A percentile compares a stretch with the other conserved stretches of the same genome.
Conservation (phyloP, 2,888 invertebrate species). For the Luperina testacea region DNA sequence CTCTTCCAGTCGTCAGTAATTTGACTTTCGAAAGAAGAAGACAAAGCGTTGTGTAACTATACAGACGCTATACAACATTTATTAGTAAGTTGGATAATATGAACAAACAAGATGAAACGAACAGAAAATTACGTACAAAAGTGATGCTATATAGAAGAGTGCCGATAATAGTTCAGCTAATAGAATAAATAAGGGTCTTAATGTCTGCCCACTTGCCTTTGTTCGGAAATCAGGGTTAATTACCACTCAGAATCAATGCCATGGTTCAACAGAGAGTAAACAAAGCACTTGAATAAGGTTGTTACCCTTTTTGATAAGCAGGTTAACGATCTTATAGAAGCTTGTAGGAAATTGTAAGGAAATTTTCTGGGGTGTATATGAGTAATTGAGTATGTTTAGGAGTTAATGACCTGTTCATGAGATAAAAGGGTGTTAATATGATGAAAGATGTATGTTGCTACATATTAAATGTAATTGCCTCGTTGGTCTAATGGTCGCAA, state of each 20-base stretch:
- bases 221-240: constrained; percentile 66
- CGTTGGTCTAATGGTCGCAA: neutral
- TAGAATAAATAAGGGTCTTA: constrained; percentile 43
- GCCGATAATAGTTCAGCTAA: constrained; percentile 18
- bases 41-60: no score
- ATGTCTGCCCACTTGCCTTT: constrained; percentile 32
- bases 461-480: neutral
- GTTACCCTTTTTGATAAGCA: constrained; percentile 53
- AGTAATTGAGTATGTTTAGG: neutral
- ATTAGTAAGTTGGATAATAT: no score
- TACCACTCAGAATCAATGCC: constrained; percentile 55
- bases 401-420: neutral
- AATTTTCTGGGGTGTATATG: neutral
- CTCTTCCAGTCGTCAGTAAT: no score
- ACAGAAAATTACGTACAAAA: neutral
- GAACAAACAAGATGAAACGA: no score
- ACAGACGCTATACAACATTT: no score
- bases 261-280: constrained; percentile 53
- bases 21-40: no score
- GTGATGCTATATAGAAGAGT: neutral
- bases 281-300: constrained; percentile 58
- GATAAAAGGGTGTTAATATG: neutral
- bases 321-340: constrained; percentile 49
- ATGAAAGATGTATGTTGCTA: neutral
- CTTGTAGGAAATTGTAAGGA: constrained; percentile 13